Percentiles rank a stretch among this genome's conserved stretches.
Conservation (phyloP, 1,140 invertebrate species). For the Drosophila quadrilineata region DNA sequence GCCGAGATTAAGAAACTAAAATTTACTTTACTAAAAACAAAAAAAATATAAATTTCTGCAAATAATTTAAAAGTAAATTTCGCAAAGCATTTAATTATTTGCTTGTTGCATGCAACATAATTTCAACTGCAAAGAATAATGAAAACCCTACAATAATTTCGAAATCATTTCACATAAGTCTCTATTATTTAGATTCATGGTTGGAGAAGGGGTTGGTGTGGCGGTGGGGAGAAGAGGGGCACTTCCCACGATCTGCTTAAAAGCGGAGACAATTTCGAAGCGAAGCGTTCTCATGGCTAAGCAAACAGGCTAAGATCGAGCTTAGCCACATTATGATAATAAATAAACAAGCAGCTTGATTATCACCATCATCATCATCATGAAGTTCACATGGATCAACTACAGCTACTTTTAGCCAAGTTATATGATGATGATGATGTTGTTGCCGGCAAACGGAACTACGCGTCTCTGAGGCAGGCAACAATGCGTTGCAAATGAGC, state of each 20-base stretch:
- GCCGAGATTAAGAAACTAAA: too few species aligned
- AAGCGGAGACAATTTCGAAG: not conserved
- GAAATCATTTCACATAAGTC: not conserved
- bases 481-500: constrained; percentile 32
- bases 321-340: constrained; percentile 5
- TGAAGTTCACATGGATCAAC: not conserved
- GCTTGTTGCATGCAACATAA: too few species aligned
- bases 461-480: constrained; percentile 21
- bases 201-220: not conserved
- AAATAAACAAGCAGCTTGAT: constrained; percentile 11
- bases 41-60: too few species aligned
- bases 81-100: not conserved
- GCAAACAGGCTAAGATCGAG: constrained; percentile 17
- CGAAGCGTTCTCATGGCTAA: constrained; percentile 13
- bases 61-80: too few species aligned
- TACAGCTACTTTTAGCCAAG: constrained; percentile 10
- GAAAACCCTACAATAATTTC: not conserved
- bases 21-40: too few species aligned
- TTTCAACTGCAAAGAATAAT: not conserved
- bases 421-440: constrained; percentile 5
- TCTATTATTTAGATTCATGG: not conserved
- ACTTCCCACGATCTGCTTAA: constrained; percentile 13
- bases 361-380: too few species aligned
- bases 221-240: not conserved
- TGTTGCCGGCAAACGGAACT: constrained; percentile 26